These are phyloP conservation scores for Trematomus loennbergii DNA, from an alignment of 2,113 vertebrate species.

Conservation along the genomic window DNA sequence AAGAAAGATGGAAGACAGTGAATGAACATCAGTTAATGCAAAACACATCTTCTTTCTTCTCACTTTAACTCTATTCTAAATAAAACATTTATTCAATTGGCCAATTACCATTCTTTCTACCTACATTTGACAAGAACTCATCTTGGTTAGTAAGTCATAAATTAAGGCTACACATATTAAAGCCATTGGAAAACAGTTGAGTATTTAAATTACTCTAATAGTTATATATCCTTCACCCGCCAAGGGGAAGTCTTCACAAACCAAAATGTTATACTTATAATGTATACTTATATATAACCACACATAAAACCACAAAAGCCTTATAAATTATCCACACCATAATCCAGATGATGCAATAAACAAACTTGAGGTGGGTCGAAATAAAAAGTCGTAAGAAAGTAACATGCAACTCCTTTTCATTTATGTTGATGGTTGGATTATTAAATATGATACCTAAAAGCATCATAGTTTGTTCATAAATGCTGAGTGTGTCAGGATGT, in stretches of 20 bases:
- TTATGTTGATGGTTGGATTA: neutral
- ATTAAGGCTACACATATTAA: neutral
- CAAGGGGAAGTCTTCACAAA: no score
- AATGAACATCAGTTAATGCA: neutral
- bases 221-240: no score
- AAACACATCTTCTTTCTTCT: neutral
- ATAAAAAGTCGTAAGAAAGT: neutral
- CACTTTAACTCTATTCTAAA: neutral
- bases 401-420: no score
- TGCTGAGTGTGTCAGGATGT: neutral
- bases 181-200: no score
- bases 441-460: slow-evolving; percentile 9
- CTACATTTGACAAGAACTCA: neutral
- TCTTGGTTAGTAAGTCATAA: neutral
- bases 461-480: neutral
- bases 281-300: neutral
- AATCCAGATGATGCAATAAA: neutral
- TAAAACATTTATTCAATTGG: neutral
- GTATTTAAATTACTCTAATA: no score
- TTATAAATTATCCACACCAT: no score
- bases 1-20: neutral
- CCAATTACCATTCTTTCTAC: neutral
- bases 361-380: neutral
- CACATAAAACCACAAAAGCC: neutral
- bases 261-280: neutral